Evolutionary conservation across 2,113 vertebrate species (phyloP).

Genomic region (Prochilodus magdalenae): DNA sequence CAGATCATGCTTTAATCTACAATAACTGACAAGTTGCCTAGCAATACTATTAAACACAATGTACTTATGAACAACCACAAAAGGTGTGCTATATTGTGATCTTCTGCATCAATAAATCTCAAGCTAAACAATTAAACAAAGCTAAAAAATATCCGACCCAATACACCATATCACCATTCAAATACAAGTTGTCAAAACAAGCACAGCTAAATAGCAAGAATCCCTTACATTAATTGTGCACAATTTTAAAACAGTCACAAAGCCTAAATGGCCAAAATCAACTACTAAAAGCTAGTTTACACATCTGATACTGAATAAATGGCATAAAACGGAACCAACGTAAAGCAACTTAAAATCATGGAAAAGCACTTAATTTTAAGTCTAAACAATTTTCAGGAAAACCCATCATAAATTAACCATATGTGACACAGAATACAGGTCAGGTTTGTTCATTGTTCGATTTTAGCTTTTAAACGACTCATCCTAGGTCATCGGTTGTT

Average conservation of each 20-base stretch:
- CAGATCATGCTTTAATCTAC: too few species aligned
- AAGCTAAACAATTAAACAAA: not conserved
- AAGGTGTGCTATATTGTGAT: too few species aligned
- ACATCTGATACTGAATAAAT: not conserved
- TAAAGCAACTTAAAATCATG: not conserved
- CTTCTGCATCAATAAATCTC: too few species aligned
- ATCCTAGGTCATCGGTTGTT: not conserved
- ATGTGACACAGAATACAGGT: not conserved
- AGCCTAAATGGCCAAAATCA: too few species aligned
- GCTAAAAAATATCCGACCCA: not conserved
- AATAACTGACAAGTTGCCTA: too few species aligned
- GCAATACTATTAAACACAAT: too few species aligned
- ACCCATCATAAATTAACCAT: too few species aligned
- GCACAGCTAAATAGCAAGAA: not conserved
- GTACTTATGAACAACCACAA: too few species aligned
- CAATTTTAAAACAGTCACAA: too few species aligned
- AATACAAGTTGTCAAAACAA: not conserved
- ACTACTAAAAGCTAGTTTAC: not conserved
- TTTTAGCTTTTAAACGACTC: constrained; percentile 9
- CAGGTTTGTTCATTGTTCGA: not conserved
- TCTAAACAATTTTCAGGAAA: not conserved
- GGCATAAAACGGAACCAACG: not conserved
- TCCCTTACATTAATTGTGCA: not conserved
- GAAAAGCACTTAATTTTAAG: not conserved
- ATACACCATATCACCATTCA: not conserved